Evolutionary conservation across 2,888 invertebrate genomes (phyloP).

Genomic region (Acanthosepion lycidas): DNA sequence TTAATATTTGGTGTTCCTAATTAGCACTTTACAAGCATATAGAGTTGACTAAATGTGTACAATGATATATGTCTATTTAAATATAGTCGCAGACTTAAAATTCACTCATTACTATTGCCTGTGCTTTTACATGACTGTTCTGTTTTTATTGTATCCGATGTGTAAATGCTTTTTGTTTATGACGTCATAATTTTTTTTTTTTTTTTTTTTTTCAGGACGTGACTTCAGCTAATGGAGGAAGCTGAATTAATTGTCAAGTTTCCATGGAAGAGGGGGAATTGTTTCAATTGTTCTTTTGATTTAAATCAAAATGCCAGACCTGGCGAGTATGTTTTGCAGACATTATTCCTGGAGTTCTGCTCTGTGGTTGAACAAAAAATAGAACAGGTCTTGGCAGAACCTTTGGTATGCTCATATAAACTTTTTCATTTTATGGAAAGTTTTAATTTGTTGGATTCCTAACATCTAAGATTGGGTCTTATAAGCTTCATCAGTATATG

Average conservation of each 20-base stretch:
- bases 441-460: not conserved
- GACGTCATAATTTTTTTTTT: not conserved
- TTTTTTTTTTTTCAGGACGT: not conserved
- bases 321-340: constrained; percentile 96
- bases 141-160: not conserved
- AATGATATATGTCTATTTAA: no score
- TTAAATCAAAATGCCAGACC: constrained; percentile 66
- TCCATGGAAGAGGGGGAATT: constrained; percentile 60
- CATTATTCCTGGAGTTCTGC: constrained; percentile 95
- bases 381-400: constrained; percentile 93
- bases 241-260: constrained; percentile 57
- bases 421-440: not conserved
- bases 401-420: constrained; percentile 79
- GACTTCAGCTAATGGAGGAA: constrained; percentile 45
- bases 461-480: not conserved
- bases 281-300: constrained; percentile 50
- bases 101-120: no score
- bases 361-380: constrained; percentile 95
- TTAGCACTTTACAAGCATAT: no score
- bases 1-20: no score
- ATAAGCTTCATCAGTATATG: not conserved
- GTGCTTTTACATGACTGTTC: not conserved
- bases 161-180: not conserved
- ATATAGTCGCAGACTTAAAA: no score
- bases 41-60: no score